These are phyloP conservation scores for Tylochromis polylepis DNA, from an alignment of 2,113 vertebrate genomes.

Conservation along the genomic window DNA sequence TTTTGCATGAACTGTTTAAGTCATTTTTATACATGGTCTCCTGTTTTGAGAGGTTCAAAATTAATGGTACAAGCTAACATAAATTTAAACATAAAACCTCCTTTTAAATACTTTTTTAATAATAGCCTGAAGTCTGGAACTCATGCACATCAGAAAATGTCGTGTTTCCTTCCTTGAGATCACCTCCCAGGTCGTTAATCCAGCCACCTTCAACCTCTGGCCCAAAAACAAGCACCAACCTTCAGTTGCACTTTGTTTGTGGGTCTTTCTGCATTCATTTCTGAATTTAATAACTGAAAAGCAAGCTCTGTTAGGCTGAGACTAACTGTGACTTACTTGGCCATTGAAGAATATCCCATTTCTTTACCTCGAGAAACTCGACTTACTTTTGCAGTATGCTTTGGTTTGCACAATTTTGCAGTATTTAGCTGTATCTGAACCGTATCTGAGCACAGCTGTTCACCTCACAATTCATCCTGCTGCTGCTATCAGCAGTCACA, in stretches of 20 bases:
- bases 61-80: neutral
- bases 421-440: neutral
- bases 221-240: neutral
- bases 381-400: neutral
- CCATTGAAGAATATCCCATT: neutral
- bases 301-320: neutral
- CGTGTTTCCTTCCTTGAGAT: neutral
- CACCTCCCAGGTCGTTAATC: neutral
- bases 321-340: neutral
- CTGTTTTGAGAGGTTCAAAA: neutral
- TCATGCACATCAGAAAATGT: neutral
- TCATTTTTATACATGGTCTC: accelerated
- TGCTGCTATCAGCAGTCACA: neutral
- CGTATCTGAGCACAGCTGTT: neutral
- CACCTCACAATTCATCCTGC: neutral
- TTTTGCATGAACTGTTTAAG: neutral
- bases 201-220: neutral
- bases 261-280: neutral
- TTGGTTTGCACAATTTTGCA: neutral
- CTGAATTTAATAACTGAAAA: neutral
- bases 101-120: neutral
- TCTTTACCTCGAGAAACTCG: neutral
- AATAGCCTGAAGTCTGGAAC: neutral
- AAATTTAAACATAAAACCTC: neutral
- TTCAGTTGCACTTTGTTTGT: neutral